Evolutionary conservation across 2,888 invertebrate species (phyloP).

Genomic region (Esperia sulphurella): DNA sequence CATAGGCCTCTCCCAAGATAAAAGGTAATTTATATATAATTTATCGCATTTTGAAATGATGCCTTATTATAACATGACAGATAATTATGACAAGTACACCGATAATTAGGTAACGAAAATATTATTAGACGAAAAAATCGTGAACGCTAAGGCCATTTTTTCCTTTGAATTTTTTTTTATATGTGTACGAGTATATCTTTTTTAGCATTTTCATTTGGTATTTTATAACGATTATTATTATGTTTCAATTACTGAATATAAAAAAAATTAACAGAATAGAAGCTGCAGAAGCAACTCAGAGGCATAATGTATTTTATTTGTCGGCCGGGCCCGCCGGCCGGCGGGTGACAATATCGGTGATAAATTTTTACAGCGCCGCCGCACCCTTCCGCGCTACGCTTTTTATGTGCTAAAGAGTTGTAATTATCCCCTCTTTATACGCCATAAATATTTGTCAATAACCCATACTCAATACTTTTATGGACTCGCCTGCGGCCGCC

Average conservation of each 20-base stretch:
- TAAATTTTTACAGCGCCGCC: conserved; percentile 63
- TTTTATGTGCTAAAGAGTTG: conserved; percentile 78
- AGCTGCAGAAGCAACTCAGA: not conserved
- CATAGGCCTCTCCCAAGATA: too few species aligned
- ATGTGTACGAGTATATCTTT: too few species aligned
- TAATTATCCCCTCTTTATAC: conserved; percentile 78
- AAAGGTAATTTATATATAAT: too few species aligned
- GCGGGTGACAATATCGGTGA: conserved; percentile 59
- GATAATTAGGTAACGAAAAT: too few species aligned
- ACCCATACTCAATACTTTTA: conserved; percentile 73
- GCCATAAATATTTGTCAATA: conserved; percentile 78
- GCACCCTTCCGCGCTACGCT: conserved; percentile 65
- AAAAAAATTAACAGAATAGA: conserved; percentile 2
- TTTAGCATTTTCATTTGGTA: too few species aligned
- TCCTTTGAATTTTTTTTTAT: too few species aligned
- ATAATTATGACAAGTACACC: too few species aligned
- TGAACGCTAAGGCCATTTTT: too few species aligned
- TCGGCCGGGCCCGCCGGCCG: conserved; percentile 30
- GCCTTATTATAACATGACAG: too few species aligned
- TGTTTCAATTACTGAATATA: not conserved
- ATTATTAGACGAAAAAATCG: too few species aligned
- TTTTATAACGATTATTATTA: not conserved
- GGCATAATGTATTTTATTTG: conserved; percentile 11
- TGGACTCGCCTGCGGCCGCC: conserved; percentile 66
- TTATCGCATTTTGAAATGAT: not conserved